Base-by-base conservation (phyloP, 2,113 vertebrate genomes). In the Marmota flaviventris region DNA sequence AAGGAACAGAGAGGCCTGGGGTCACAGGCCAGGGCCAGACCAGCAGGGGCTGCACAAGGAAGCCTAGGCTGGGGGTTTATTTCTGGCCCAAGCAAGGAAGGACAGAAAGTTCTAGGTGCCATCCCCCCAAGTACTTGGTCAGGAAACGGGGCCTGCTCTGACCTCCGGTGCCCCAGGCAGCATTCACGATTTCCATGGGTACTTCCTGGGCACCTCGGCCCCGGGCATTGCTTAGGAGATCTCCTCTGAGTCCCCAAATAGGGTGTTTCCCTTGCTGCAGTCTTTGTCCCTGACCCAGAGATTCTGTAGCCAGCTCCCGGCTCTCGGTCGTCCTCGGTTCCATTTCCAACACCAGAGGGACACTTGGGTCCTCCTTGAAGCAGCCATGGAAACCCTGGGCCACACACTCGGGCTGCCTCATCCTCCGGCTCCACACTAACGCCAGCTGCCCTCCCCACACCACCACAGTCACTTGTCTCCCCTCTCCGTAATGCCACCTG, bases 131-230 rank as follows among this genome's bases (percentile, higher is more conserved):
- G 24, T 25, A 18, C 0, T 0, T 4, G 27, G 24, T 13, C 34
- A 5, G 6, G 39, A 32, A 86, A 29, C 8, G 29, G 42, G 8
- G n/a, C 29, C 61, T 18, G 22, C 17, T 58, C 69, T 42, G 39
- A 27, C 8, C 34, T 24, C 48, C 0, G 0, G 0, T 1, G 17
- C 34, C 48, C 58, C 58, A n/a, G 65, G 72, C 2, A 10, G 24
- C 45, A 56, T 12, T 56, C 14, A 53, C 27, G 2, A 37, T 53
- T 56, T 70, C 78, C 63, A 32, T 0, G 16, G 51, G 58, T 5
- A 42, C 73, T 53, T 48, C 67, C 20, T 1, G 32, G 88, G 39
- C 79, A 39, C n/a, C 61, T 51, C 18, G 20, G 67, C 51, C 51
- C 72, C 83, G 73, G 25, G 25, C 16, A 4, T 12, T 13, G 16